A percentile compares a stretch with the other conserved stretches of the same genome.
phyloP scores from a whole-genome alignment of 2,113 vertebrate genomes.

The Egretta garzetta region DNA sequence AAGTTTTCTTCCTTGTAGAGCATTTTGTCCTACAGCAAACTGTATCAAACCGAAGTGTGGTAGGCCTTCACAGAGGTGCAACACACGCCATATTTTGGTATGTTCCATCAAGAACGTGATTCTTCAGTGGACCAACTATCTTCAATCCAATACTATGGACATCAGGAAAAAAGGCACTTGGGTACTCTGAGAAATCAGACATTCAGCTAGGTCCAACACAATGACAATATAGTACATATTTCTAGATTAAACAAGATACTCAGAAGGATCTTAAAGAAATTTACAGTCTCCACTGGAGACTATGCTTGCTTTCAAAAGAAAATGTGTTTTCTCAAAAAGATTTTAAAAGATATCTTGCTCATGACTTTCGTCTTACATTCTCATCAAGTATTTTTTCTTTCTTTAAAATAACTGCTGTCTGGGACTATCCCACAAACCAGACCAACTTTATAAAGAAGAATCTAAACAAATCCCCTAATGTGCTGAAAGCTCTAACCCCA shows the following conservation, averaged over 20 bases:
- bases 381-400: neutral
- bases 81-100: neutral
- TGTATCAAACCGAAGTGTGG: neutral
- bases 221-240: neutral
- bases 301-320: neutral
- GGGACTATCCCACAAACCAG: neutral
- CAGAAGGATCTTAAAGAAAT: neutral
- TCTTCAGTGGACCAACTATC: neutral
- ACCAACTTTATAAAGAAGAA: neutral
- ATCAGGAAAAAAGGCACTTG: neutral
- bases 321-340: neutral
- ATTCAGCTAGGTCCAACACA: neutral
- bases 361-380: neutral
- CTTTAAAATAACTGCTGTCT: neutral
- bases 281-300: neutral
- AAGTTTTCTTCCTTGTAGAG: neutral
- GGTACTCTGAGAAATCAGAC: neutral
- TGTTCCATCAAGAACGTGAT: neutral
- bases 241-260: neutral
- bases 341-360: neutral
- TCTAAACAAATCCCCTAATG: neutral
- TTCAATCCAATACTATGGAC: neutral
- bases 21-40: neutral
- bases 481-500: slow-evolving; percentile 36
- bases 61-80: neutral